Base-by-base conservation (phyloP, 2,113 vertebrate genomes). In the Grallaria varia region DNA sequence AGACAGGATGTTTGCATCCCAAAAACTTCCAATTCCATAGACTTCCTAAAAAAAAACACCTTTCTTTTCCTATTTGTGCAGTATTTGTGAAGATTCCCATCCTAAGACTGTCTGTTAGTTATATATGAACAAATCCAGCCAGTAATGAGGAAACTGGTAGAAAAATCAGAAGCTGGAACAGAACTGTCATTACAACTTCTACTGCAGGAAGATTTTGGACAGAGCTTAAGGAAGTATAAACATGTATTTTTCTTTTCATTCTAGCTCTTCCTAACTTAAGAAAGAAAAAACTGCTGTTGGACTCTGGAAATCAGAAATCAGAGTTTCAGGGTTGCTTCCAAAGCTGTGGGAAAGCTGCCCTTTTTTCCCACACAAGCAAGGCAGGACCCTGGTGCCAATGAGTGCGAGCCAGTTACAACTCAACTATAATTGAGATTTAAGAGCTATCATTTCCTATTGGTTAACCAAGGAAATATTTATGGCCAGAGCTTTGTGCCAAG, bases 381-480 rank as follows among this genome's bases (percentile, higher is more conserved):
- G 73, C 72, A 81, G 84, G 68, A 90, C 86, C 89, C 44, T 35
- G 33, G 68, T 95, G 95, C 89, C 96, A 95, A 78, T 0, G 47
- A 77, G 55, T 24, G 71, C 14, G 75, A 96, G 94, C 93, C 95
- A 96, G 93, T 96, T 93, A 42, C 84, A 87, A 87, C 94, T 94
- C 93, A 93, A 86, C 59, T 66, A 4, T 96, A 96, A 96, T 96
- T 94, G 94, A 93, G 84, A 96, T 94, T 96, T 95, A 95, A 96
- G 93, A 91, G 86, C 91, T 93, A 80, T 95, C 74, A 96, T 96
- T 93, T 96, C 91, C 89, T 91, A 91, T 94, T 95, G 93, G 87
- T 96, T 97, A 95, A 91, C 67, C 89, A 96, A 96, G 84, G 94
- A 97, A 97, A 96, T 96, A 95, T 96, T 96, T 96, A 96, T 95